Conservation (phyloP, 2,113 vertebrate species). For the Dendropsophus ebraccatus region DNA sequence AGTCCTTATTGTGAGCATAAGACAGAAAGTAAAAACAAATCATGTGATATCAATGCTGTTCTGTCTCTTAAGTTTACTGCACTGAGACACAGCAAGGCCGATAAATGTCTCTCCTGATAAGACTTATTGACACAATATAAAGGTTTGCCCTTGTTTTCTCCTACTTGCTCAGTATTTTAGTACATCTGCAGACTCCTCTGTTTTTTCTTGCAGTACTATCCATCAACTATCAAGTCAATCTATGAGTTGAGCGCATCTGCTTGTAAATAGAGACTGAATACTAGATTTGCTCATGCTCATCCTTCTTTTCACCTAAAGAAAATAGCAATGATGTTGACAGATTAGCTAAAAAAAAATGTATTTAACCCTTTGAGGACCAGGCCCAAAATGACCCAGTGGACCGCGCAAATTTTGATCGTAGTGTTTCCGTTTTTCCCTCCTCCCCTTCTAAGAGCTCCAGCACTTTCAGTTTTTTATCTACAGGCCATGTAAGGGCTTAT, state of each 20-base stretch:
- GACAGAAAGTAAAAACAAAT: slow-evolving; percentile 53
- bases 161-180: slow-evolving; percentile 30
- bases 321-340: background rate
- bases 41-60: slow-evolving; percentile 46
- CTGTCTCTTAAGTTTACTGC: slow-evolving; percentile 54
- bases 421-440: no score
- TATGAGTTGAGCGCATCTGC: background rate
- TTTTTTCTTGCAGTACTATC: slow-evolving; percentile 37
- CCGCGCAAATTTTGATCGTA: no score
- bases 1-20: slow-evolving; percentile 48
- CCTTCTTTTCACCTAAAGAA: background rate
- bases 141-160: slow-evolving; percentile 51
- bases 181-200: slow-evolving; percentile 37
- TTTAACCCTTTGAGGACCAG: no score
- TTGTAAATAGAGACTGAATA: background rate
- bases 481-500: no score
- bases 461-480: no score
- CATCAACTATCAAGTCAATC: slow-evolving; percentile 39
- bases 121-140: slow-evolving; percentile 52
- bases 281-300: background rate
- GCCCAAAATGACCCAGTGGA: no score
- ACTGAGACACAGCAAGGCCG: slow-evolving; percentile 43
- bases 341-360: background rate
- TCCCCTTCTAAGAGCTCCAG: no score
- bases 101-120: slow-evolving; percentile 50